phyloP scores from a whole-genome alignment of 2,888 invertebrate species.

The Caenorhabditis sp. region DNA sequence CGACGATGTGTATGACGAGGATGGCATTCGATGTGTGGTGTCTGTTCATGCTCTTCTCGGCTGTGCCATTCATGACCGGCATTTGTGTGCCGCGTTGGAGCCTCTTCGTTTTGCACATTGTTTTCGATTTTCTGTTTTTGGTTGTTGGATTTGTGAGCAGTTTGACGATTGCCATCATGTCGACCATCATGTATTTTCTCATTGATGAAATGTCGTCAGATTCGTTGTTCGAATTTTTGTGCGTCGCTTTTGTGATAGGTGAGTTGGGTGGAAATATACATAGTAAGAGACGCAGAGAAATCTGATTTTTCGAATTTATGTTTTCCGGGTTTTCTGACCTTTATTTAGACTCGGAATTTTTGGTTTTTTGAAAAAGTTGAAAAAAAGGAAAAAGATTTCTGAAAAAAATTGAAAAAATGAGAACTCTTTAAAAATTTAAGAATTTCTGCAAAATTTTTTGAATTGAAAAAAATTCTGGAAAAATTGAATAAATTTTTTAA shows the following conservation, averaged over 20 bases:
- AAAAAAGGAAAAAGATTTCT: too few relatives aligned
- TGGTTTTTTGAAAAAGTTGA: too few relatives aligned
- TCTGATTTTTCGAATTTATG: too few relatives aligned
- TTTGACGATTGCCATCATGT: slow-evolving; percentile 41
- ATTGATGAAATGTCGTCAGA: slow-evolving; percentile 49
- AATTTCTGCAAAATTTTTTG: too few relatives aligned
- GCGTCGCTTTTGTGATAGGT: slow-evolving; percentile 44
- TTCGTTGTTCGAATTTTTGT: slow-evolving; percentile 35
- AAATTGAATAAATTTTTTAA: too few relatives aligned
- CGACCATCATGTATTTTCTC: slow-evolving; percentile 47
- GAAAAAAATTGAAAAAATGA: too few relatives aligned
- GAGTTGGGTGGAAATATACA: neutral
- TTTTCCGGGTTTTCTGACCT: too few relatives aligned
- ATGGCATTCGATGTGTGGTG: slow-evolving; percentile 51
- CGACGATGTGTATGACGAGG: slow-evolving; percentile 39
- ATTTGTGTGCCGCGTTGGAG: slow-evolving; percentile 39
- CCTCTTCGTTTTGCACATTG: slow-evolving; percentile 45
- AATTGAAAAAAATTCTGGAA: too few relatives aligned
- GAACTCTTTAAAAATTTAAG: too few relatives aligned
- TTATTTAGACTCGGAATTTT: too few relatives aligned
- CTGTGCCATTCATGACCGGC: slow-evolving; percentile 40
- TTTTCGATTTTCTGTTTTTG: slow-evolving; percentile 45
- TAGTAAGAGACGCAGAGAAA: too few relatives aligned
- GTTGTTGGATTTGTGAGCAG: slow-evolving; percentile 46
- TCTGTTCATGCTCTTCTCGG: slow-evolving; percentile 38